Base-by-base conservation (phyloP, 2,113 vertebrate genomes). In the Saguinus midas region DNA sequence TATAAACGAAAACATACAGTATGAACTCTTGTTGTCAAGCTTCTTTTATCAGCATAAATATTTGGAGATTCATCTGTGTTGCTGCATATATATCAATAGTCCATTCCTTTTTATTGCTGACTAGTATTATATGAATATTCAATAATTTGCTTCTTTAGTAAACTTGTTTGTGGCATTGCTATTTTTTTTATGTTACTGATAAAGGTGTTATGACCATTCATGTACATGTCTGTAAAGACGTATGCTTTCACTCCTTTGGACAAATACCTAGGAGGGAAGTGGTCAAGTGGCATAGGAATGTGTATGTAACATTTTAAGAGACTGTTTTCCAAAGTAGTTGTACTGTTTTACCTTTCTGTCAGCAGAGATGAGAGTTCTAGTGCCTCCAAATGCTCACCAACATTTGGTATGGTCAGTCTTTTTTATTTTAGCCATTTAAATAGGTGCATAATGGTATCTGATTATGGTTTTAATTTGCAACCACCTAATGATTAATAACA, bases 1-100 rank as follows among this genome's bases (percentile, higher is more conserved):
- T 35, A 23, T 45, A 79, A 61, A 58, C 73, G 80, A 86, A 90
- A 73, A 40, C 37, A 32, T 64, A 75, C 3, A 75, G 4, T 84
- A 52, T n/a, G 6, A 75, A 68, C 13, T 87, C 16, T 76, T 32
- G 80, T 78, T 52, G n/a, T 87, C 72, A 7, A 4, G 20, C 43
- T 82, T 96, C 48, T 85, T 94, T 97, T 11, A 73, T 88, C 23
- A 57, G 2, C 21, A 55, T 72, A 73, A 93, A 79, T 91, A 84
- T 91, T 90, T 89, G 35, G 23, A 81, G 40, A 83, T 55, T 66
- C 40, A 37, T 57, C 48, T 25, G 37, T 25, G 0, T 70, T 94
- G 6, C 8, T 83, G 32, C 14, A 32, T 73, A 6, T 80, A 35
- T 21, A 35, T 29, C 73, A 84, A 10, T 37, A 75, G 43, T 25